Conservation (phyloP, 2,113 vertebrate species). For the Spea multiplicata region DNA sequence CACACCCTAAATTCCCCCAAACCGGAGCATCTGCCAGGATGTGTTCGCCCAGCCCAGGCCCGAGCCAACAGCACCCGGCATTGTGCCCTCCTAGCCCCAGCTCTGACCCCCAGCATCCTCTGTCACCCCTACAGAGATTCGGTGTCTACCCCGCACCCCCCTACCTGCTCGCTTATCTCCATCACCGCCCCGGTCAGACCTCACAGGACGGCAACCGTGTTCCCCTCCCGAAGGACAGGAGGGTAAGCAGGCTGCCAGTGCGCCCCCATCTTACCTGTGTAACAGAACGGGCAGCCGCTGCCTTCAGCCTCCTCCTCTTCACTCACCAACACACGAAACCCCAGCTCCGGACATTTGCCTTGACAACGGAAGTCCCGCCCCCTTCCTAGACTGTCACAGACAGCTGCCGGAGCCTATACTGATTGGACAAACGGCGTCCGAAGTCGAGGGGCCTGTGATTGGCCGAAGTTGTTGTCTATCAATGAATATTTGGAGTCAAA, state of each 20-base stretch:
- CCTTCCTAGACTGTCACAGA: conserved; percentile 7
- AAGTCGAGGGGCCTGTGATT: neutral
- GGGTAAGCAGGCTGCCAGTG: too few relatives aligned
- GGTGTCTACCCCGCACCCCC: too few relatives aligned
- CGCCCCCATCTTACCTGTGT: conserved; percentile 14
- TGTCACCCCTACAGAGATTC: neutral
- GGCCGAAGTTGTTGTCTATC: neutral
- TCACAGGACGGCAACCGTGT: neutral
- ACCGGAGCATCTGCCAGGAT: too few relatives aligned
- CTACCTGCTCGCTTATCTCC: neutral
- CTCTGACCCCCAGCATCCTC: neutral
- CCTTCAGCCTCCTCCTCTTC: conserved; percentile 3
- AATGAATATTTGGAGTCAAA: too few relatives aligned
- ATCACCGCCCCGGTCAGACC: neutral
- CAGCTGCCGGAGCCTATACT: neutral
- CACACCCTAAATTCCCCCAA: too few relatives aligned
- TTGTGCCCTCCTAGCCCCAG: neutral
- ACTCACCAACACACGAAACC: conserved; percentile 20
- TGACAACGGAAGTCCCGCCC: conserved; percentile 46
- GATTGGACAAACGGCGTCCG: neutral
- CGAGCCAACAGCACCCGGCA: neutral
- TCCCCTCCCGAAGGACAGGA: too few relatives aligned
- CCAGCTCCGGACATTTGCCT: conserved; percentile 44
- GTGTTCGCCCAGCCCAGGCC: neutral
- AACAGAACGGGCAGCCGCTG: neutral